Evolutionary conservation across 1,140 invertebrate species (phyloP).

Genomic region (Bombus difficillimus): DNA sequence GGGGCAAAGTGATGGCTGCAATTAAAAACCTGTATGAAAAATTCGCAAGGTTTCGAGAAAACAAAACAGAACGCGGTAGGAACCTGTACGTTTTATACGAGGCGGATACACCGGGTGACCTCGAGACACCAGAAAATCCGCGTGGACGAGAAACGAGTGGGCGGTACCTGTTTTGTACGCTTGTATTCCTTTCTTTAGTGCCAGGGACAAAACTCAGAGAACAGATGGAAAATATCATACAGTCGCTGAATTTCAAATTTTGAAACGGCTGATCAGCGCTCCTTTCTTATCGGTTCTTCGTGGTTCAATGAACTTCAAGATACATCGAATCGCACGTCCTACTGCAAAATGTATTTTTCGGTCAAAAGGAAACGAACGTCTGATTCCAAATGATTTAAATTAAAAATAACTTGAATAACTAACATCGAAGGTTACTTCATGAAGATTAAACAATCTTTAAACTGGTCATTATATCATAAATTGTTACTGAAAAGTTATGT

Average conservation of each 20-base stretch:
- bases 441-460: too few species aligned
- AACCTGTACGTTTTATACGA: slow-evolving; percentile 50
- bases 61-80: slow-evolving; percentile 21
- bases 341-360: background rate
- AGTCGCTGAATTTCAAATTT: background rate
- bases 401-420: too few species aligned
- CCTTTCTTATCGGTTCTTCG: background rate
- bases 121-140: slow-evolving; percentile 71
- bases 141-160: slow-evolving; percentile 69
- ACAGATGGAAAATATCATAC: slow-evolving; percentile 7
- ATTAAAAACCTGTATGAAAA: slow-evolving; percentile 16
- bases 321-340: background rate
- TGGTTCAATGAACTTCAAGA: slow-evolving; percentile 6
- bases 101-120: slow-evolving; percentile 71
- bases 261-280: background rate
- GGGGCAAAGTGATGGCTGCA: too few species aligned
- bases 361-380: too few species aligned
- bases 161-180: slow-evolving; percentile 67
- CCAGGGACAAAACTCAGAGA: slow-evolving; percentile 19
- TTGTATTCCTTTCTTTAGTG: slow-evolving; percentile 48
- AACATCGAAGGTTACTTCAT: too few species aligned
- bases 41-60: slow-evolving; percentile 18
- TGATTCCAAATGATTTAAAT: too few species aligned
- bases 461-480: too few species aligned
- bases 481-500: too few species aligned